Conservation (phyloP, 2,797 vertebrate genomes). For the Petrocephalus schoutedeni region DNA sequence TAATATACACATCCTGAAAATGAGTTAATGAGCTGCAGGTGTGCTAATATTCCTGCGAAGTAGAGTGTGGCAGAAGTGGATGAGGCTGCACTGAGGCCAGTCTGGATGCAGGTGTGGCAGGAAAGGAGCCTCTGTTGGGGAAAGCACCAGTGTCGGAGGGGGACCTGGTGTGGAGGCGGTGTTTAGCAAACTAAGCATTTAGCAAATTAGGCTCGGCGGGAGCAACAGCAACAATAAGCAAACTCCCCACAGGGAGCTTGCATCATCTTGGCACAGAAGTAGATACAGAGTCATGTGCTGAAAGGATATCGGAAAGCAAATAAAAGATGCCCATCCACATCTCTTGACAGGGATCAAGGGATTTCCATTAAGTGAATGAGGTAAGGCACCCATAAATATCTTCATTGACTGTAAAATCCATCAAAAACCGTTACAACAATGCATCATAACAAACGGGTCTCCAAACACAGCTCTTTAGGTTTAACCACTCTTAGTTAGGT, state of each 20-base stretch:
- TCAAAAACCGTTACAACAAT: not conserved
- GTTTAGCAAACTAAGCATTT: constrained; percentile 18
- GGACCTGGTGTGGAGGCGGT: not conserved
- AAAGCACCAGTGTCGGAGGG: too few species aligned
- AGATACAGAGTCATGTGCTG: not conserved
- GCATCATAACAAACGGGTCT: not conserved
- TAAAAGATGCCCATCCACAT: not conserved
- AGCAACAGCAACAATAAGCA: not conserved
- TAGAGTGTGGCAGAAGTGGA: not conserved
- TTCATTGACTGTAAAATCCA: not conserved
- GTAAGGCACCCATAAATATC: not conserved
- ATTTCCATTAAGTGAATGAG: not conserved
- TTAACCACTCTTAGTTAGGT: not conserved
- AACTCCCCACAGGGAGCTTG: not conserved
- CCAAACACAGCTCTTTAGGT: not conserved
- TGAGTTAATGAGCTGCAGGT: not conserved
- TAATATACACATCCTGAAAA: not conserved
- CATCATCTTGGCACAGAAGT: not conserved
- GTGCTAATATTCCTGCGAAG: not conserved
- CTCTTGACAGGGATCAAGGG: not conserved
- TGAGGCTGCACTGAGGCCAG: not conserved
- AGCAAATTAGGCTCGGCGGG: not conserved
- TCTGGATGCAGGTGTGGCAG: not conserved
- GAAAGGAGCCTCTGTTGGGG: not conserved
- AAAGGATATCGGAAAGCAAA: not conserved